A percentile compares a stretch with the other conserved stretches of the same genome.
These are phyloP conservation scores for Athetis lepigone DNA, from an alignment of 2,888 invertebrate species.

Conservation along the genomic window DNA sequence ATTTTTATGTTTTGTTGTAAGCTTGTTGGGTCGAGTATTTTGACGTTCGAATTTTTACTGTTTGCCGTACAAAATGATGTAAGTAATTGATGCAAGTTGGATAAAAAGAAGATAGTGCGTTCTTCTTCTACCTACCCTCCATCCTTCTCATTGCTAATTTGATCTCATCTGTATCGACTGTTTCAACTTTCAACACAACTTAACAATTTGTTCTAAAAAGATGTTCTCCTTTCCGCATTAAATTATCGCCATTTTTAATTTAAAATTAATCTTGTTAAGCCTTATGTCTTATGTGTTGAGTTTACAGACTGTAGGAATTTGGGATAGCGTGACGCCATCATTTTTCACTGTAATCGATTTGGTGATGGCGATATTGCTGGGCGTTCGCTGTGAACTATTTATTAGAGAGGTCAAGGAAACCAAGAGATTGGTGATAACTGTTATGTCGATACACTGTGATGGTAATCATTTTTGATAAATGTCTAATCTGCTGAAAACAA, in stretches of 20 bases:
- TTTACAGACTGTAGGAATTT: conserved; percentile 54
- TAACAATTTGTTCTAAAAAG: no score
- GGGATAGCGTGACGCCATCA: conserved; percentile 57
- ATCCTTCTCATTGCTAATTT: no score
- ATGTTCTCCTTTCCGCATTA: no score
- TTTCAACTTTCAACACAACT: no score
- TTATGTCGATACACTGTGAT: conserved; percentile 73
- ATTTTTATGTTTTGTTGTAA: conserved; percentile 71
- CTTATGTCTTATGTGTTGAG: no score
- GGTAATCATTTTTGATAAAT: conserved; percentile 65
- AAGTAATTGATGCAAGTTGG: no score
- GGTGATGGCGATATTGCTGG: conserved; percentile 65
- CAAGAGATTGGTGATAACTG: conserved; percentile 72
- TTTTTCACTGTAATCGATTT: conserved; percentile 63
- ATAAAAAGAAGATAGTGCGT: background rate
- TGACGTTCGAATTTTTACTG: conserved; percentile 71
- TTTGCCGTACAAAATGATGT: conserved; percentile 71
- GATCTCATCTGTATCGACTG: no score
- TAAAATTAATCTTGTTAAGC: no score
- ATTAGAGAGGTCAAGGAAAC: conserved; percentile 74
- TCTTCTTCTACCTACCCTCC: background rate
- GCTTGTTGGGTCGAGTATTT: conserved; percentile 66
- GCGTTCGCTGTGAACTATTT: conserved; percentile 72
- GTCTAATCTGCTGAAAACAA: background rate
- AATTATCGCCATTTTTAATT: no score